Evolutionary conservation across 2,888 invertebrate species (phyloP).

Genomic region (Noctua fimbriata): DNA sequence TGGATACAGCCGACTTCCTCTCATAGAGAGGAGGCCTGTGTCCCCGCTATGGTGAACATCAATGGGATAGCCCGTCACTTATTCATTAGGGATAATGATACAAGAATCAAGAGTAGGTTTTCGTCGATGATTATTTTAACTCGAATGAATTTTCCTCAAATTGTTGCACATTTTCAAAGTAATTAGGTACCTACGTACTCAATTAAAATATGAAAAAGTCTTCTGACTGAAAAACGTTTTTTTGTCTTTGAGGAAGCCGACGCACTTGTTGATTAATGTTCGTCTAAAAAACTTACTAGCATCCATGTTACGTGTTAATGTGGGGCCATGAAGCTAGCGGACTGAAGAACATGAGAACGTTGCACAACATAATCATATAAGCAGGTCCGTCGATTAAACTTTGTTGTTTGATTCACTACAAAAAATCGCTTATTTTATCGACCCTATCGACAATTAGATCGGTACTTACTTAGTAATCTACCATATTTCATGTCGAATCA

Average conservation of each 20-base stretch:
- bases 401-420: background rate
- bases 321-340: slow-evolving; percentile 10
- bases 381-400: background rate
- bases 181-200: background rate
- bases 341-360: background rate
- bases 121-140: no score
- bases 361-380: background rate
- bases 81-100: no score
- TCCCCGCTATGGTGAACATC: no score
- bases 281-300: slow-evolving; percentile 21
- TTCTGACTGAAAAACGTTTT: background rate
- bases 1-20: no score
- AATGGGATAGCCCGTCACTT: no score
- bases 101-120: no score
- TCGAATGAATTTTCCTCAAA: no score
- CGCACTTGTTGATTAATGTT: slow-evolving; percentile 37
- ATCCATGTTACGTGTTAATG: background rate
- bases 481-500: background rate
- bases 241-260: slow-evolving; percentile 7
- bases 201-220: slow-evolving; percentile 10
- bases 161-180: background rate
- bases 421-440: background rate
- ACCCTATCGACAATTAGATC: background rate
- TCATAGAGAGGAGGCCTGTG: no score
- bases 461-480: background rate